These are phyloP conservation scores for Tetragnatha montana DNA, from an alignment of 2,888 invertebrate genomes.

Conservation along the genomic window DNA sequence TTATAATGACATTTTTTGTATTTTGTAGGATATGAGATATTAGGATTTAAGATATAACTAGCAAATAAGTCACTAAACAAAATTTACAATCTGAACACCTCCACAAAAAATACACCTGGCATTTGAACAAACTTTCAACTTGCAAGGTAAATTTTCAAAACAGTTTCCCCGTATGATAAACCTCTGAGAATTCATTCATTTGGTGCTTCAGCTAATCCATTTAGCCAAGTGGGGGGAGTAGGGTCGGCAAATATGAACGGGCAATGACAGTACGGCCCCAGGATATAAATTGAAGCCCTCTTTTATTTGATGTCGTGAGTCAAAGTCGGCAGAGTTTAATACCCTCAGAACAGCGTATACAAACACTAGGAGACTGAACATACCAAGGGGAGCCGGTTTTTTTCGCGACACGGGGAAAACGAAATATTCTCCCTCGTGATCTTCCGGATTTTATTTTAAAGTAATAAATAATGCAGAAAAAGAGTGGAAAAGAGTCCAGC, in stretches of 20 bases:
- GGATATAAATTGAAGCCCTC: conserved; percentile 62
- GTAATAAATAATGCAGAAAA: conserved; percentile 66
- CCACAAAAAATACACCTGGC: too few relatives aligned
- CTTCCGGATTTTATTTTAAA: conserved; percentile 62
- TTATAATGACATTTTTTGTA: too few relatives aligned
- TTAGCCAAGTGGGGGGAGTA: not conserved
- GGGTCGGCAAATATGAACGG: conserved; percentile 31
- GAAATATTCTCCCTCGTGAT: conserved; percentile 56
- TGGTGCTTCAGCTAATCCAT: conserved; percentile 6
- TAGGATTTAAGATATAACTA: too few relatives aligned
- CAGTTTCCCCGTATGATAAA: not conserved
- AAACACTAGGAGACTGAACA: conserved; percentile 53
- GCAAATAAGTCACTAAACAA: too few relatives aligned
- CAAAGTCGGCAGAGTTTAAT: conserved; percentile 67
- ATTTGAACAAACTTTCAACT: too few relatives aligned
- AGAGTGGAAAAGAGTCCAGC: conserved; percentile 36
- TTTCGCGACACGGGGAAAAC: conserved; percentile 41
- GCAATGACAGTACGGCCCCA: conserved; percentile 46
- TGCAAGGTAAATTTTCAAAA: not conserved
- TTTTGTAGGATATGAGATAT: too few relatives aligned
- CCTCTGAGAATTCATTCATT: not conserved
- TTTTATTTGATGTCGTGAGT: conserved; percentile 67
- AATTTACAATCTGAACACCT: too few relatives aligned
- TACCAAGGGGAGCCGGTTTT: conserved; percentile 33
- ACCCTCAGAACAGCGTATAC: conserved; percentile 60